Evolutionary conservation across 2,797 vertebrate genomes (phyloP).

Genomic region (Percopsis omiscomaycus): DNA sequence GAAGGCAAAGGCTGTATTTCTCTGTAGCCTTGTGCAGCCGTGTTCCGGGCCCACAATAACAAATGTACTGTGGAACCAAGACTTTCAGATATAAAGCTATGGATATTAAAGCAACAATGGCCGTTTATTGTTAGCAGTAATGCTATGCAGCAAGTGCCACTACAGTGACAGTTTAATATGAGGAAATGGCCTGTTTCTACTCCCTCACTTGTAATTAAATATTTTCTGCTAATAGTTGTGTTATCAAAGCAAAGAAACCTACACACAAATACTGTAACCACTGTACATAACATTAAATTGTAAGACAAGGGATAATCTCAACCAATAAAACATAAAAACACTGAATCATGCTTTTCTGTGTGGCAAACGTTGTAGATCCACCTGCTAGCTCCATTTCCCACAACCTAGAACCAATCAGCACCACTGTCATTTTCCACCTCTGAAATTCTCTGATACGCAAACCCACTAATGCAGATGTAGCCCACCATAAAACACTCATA

Average conservation of each 20-base stretch:
- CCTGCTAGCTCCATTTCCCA: too few relatives aligned
- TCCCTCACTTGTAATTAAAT: constrained; percentile 37
- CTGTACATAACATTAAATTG: background rate
- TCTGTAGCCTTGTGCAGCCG: constrained; percentile 25
- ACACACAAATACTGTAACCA: constrained; percentile 12
- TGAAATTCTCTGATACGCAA: constrained; percentile 34
- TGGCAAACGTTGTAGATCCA: too few relatives aligned
- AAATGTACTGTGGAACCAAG: constrained; percentile 25
- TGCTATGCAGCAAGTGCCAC: constrained; percentile 31
- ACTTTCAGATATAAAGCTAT: constrained; percentile 31
- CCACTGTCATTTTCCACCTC: constrained; percentile 14
- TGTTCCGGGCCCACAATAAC: constrained; percentile 40
- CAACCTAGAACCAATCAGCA: constrained; percentile 14
- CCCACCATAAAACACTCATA: constrained; percentile 2
- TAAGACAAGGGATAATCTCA: too few relatives aligned
- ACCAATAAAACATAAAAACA: too few relatives aligned
- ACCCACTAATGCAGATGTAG: too few relatives aligned
- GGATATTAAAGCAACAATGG: constrained; percentile 51
- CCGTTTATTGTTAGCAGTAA: constrained; percentile 41
- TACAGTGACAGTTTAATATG: constrained; percentile 54
- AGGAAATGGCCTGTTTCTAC: constrained; percentile 61
- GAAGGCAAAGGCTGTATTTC: constrained; percentile 53
- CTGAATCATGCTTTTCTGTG: too few relatives aligned
- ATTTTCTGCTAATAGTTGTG: constrained; percentile 15
- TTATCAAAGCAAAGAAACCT: constrained; percentile 30